Conservation (phyloP, 2,797 vertebrate genomes). For the Borostomias antarcticus region DNA sequence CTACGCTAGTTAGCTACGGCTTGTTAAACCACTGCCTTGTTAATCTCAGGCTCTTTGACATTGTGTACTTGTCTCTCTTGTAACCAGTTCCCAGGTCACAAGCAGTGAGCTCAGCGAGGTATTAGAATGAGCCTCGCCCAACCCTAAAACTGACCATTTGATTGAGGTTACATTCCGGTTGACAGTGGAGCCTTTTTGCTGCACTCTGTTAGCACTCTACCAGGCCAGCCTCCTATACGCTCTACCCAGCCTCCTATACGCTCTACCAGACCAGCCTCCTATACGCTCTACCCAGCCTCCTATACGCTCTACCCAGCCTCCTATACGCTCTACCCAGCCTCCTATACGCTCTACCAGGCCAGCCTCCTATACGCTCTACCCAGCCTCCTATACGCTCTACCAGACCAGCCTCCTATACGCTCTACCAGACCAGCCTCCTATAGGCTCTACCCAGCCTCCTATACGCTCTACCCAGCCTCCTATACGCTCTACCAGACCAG, state of each 20-base stretch:
- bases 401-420: no score
- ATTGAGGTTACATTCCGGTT: background rate
- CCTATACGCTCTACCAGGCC: no score
- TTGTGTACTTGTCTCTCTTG: background rate
- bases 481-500: constrained; percentile 23
- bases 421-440: no score
- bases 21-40: background rate
- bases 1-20: background rate
- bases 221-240: no score
- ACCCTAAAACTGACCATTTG: no score
- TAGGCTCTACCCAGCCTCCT: constrained; percentile 21
- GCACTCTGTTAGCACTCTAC: background rate
- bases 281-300: constrained; percentile 19
- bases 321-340: constrained; percentile 24
- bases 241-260: constrained; percentile 31
- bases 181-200: background rate
- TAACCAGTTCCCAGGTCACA: background rate
- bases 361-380: constrained; percentile 4
- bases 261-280: no score
- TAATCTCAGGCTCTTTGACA: background rate
- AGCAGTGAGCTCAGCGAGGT: background rate
- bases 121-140: no score
- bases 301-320: constrained; percentile 24
- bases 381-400: constrained; percentile 25
- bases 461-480: constrained; percentile 23